Evolutionary conservation across 2,113 vertebrate genomes (phyloP).

Genomic region (Vimba vimba): DNA sequence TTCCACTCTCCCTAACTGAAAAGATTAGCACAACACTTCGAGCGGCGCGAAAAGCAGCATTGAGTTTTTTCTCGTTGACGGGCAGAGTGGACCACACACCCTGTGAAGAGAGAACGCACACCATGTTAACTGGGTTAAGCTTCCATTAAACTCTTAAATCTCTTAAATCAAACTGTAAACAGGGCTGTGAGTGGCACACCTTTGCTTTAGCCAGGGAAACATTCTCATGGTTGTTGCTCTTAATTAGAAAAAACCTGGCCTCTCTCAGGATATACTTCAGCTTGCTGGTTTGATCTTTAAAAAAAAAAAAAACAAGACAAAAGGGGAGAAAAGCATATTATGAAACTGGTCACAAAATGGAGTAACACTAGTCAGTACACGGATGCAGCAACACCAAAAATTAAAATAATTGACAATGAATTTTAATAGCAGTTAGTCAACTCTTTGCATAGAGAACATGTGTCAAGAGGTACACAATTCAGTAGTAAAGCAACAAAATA

Average conservation of each 20-base stretch:
- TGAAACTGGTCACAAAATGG: background rate
- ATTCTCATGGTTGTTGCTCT: slow-evolving; percentile 99
- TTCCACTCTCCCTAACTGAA: slow-evolving; percentile 98
- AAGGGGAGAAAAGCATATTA: background rate
- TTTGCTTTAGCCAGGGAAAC: slow-evolving; percentile 98
- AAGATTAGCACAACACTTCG: slow-evolving; percentile 94
- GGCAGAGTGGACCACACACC: slow-evolving; percentile 99
- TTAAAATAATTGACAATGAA: background rate
- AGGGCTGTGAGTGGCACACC: slow-evolving; percentile 70
- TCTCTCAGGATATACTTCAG: slow-evolving; percentile 94
- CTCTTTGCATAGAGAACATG: no score
- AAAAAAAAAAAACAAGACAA: slow-evolving; percentile 63
- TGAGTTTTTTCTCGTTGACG: slow-evolving; percentile 98
- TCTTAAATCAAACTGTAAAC: background rate
- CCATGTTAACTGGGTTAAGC: background rate
- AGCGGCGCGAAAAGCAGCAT: slow-evolving; percentile 89
- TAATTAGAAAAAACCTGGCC: slow-evolving; percentile 96
- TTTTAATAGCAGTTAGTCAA: background rate
- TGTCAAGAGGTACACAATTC: no score
- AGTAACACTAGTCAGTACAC: background rate
- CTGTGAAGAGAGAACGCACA: slow-evolving; percentile 66
- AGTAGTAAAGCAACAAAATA: no score
- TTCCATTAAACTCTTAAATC: background rate
- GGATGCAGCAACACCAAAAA: background rate
- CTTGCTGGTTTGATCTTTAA: slow-evolving; percentile 91